Conservation (phyloP, 2,888 invertebrate species). For the Hymenopus coronatus region DNA sequence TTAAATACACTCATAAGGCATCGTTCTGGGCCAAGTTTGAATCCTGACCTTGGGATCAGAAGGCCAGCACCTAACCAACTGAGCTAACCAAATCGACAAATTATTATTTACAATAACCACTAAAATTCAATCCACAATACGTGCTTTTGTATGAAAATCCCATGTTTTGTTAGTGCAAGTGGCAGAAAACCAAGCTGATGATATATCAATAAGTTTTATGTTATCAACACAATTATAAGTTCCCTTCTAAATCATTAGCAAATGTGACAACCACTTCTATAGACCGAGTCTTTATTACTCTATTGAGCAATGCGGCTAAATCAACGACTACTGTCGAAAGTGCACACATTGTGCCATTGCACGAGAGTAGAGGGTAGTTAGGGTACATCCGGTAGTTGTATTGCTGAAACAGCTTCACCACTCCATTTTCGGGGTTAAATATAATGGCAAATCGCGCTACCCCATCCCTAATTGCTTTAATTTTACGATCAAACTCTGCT, state of each 20-base stretch:
- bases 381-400: neutral
- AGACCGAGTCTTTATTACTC: neutral
- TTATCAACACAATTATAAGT: neutral
- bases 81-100: too few relatives aligned
- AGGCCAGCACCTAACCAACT: too few relatives aligned
- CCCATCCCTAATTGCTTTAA: conserved; percentile 5
- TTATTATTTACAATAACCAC: too few relatives aligned
- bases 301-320: neutral
- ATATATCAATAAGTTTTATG: neutral
- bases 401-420: neutral
- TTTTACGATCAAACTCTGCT: neutral
- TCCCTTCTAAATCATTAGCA: neutral
- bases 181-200: neutral
- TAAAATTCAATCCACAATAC: too few relatives aligned
- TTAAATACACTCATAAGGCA: too few relatives aligned
- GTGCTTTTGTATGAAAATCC: too few relatives aligned
- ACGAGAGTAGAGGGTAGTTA: too few relatives aligned
- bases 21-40: too few relatives aligned
- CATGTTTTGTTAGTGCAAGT: neutral
- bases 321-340: neutral
- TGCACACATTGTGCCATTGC: neutral
- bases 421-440: neutral
- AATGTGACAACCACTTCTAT: neutral
- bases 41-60: too few relatives aligned
- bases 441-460: conserved; percentile 2